Evolutionary conservation across 1,140 invertebrate genomes (phyloP).

Genomic region (Scylla paramamosain): DNA sequence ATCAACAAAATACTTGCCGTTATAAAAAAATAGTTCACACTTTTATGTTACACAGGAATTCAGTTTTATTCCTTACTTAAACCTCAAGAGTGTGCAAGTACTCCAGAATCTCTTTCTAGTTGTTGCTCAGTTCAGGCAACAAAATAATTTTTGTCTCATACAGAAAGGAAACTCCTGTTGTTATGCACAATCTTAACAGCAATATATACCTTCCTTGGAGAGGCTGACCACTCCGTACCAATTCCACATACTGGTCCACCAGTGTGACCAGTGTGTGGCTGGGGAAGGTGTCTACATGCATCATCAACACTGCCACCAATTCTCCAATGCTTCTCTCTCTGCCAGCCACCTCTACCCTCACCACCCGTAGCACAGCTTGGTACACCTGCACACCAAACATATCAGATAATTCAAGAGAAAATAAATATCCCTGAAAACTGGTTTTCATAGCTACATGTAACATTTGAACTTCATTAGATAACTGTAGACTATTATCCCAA

Average conservation of each 20-base stretch:
- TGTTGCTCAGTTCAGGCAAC: not conserved
- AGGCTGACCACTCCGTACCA: constrained; percentile 41
- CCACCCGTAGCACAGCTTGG: constrained; percentile 51
- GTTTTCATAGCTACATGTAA: too few relatives aligned
- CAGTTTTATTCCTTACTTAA: not conserved
- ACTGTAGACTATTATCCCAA: too few relatives aligned
- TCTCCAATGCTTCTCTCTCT: constrained; percentile 59
- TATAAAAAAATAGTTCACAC: not conserved
- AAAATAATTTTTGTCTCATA: not conserved
- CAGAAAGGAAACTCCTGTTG: not conserved
- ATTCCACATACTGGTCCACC: constrained; percentile 65
- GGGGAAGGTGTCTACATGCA: constrained; percentile 69
- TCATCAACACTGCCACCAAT: constrained; percentile 67
- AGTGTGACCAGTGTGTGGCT: constrained; percentile 47
- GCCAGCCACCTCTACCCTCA: constrained; percentile 44
- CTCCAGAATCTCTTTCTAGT: not conserved
- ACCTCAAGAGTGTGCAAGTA: not conserved
- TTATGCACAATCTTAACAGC: not conserved
- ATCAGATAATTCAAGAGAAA: not conserved
- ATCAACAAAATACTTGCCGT: not conserved
- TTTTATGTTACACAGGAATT: not conserved
- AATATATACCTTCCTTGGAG: constrained; percentile 70
- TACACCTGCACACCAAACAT: constrained; percentile 55
- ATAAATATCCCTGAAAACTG: too few relatives aligned
- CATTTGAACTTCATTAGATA: too few relatives aligned